Evolutionary conservation across 92 coral and sea anemone species (phyloP).

Genomic region (Virgularia gustaviana): DNA sequence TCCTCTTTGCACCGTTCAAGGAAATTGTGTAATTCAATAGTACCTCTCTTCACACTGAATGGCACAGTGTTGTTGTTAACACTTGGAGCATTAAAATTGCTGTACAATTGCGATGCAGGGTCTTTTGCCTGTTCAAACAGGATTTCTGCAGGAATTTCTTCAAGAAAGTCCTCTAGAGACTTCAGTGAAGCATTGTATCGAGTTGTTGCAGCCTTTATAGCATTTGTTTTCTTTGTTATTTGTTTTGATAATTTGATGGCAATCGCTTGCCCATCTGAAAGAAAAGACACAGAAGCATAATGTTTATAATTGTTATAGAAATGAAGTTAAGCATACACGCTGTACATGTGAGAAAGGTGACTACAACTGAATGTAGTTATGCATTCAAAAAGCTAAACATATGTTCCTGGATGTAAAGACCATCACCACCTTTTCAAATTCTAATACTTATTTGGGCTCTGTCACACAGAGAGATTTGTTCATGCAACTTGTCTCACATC

Average conservation of each 20-base stretch:
- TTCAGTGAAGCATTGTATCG: constrained; percentile 2
- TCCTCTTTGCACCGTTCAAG: constrained; percentile 1
- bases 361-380: no score
- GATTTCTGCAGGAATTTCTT: neutral
- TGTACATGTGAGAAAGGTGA: no score
- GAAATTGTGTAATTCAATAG: neutral
- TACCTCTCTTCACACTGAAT: neutral
- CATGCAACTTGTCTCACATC: no score
- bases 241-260: constrained; percentile 9
- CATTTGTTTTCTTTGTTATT: neutral
- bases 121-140: neutral
- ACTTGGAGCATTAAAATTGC: neutral
- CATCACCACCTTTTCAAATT: no score
- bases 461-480: no score
- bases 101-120: neutral
- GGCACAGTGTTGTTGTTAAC: neutral
- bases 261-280: constrained; percentile 8
- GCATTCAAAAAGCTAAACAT: no score
- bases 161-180: neutral
- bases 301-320: neutral
- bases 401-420: no score
- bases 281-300: neutral
- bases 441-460: no score
- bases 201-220: neutral
- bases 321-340: no score